Percentiles rank a stretch among this genome's conserved stretches.
phyloP scores from a whole-genome alignment of 2,888 invertebrate species.

The Lasioglossum villosulum region DNA sequence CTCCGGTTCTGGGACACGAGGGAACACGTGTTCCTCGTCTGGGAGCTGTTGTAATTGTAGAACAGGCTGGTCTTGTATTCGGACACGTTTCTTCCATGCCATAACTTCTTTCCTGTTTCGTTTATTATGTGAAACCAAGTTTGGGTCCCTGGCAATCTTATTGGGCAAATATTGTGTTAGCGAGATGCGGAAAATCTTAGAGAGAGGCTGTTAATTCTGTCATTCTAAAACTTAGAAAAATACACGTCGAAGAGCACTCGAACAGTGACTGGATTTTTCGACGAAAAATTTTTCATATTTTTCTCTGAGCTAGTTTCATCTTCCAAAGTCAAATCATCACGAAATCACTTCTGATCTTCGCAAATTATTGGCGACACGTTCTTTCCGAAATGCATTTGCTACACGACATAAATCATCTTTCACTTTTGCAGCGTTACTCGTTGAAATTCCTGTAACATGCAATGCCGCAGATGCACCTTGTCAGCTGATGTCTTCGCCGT shows the following conservation, averaged over 20 bases:
- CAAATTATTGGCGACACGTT: background rate
- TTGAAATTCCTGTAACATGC: background rate
- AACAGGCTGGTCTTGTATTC: background rate
- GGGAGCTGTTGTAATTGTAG: conserved; percentile 33
- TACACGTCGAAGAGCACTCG: too few relatives aligned
- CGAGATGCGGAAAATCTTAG: background rate
- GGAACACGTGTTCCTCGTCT: conserved; percentile 31
- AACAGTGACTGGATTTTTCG: too few relatives aligned
- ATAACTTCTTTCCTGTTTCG: conserved; percentile 5
- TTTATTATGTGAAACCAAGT: background rate
- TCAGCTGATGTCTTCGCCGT: background rate
- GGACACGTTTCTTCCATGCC: conserved; percentile 5
- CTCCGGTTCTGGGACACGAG: background rate
- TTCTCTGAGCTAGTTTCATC: background rate
- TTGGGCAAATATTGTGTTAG: background rate
- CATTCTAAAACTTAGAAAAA: too few relatives aligned
- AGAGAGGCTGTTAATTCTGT: too few relatives aligned
- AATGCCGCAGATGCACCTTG: background rate
- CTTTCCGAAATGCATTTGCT: background rate
- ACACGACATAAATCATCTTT: background rate
- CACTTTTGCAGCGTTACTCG: background rate
- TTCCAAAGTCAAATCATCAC: background rate
- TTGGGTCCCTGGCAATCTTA: background rate
- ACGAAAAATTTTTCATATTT: background rate
- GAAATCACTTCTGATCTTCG: background rate